These are phyloP conservation scores for Telmatochromis bifrenatus DNA, from an alignment of 2,113 vertebrate genomes.

Conservation along the genomic window DNA sequence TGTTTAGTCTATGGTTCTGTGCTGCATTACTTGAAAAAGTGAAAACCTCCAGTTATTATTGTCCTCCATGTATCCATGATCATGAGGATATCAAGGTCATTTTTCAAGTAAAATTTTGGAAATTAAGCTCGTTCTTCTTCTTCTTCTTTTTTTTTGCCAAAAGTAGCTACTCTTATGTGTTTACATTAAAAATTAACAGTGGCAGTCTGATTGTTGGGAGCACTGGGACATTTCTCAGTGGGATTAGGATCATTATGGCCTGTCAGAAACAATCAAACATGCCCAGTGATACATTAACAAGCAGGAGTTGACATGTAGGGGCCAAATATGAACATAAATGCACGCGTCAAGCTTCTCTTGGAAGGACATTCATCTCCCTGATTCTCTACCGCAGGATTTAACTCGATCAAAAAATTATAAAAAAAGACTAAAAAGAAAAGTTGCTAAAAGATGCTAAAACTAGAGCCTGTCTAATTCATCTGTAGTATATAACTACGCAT, in stretches of 20 bases:
- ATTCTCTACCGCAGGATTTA: background rate
- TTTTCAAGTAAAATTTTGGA: background rate
- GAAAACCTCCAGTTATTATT: background rate
- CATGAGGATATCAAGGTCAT: background rate
- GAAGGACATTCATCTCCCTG: background rate
- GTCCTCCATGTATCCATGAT: background rate
- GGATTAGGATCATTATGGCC: background rate
- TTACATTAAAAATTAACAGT: background rate
- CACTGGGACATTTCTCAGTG: background rate
- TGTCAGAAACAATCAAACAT: background rate
- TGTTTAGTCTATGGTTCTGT: background rate
- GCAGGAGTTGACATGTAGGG: background rate
- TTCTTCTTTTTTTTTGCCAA: background rate
- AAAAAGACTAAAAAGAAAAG: background rate
- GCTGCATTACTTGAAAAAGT: background rate
- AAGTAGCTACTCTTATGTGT: background rate
- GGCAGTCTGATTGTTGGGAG: background rate
- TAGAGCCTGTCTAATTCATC: background rate
- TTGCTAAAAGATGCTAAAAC: background rate
- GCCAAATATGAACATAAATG: background rate
- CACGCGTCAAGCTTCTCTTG: background rate
- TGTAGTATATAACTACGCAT: background rate
- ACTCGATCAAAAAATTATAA: background rate
- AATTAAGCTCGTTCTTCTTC: background rate
- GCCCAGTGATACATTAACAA: background rate